Base-by-base conservation (phyloP, 2,113 vertebrate genomes). In the Probosciger aterrimus region DNA sequence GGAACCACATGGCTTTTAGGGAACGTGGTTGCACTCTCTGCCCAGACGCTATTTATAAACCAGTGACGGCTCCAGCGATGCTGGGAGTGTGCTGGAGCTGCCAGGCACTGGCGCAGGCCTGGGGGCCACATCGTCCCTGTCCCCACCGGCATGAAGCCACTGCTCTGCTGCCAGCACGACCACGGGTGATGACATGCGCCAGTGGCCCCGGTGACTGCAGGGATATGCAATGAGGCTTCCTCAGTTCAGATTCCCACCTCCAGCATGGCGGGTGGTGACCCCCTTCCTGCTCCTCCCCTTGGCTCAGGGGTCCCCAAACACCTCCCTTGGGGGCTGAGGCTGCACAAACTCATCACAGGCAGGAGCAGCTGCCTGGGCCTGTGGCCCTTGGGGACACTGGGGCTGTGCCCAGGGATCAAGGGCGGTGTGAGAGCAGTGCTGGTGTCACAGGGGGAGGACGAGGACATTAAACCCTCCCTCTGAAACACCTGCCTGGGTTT, bases 1-100 rank as follows among this genome's bases (percentile, higher is more conserved):
- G 31, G 70, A 96, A 93, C 92, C 94, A 96, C 96, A 96, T 96
- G 95, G 95, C 90, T 95, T 83, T 85, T 76, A 88, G 90, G 92
- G 95, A 97, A 93, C 76, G 85, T 18, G 59, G 87, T 90, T 90
- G 87, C 92, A 59, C 90, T 90, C 93, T 94, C 93, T 92, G 89
- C 93, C 74, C 78, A 92, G 88, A 86, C 14, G 50, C 95, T 94
- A 96, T 97, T 97, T 96, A 94, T 96, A 96, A 94, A 77, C 62
- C 3, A 11, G 93, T 90, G 95, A 95, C 43, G 68, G 80, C 85
- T 94, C 93, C 20, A 27, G 68, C 65, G 14, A 88, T 88, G 94
- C 82, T 93, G 74, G 4, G 90, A 88, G 85, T 23, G 46, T 73
- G 87, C 85, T 82, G 94, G 71, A 63, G 87, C 90, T 87, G 92